These are phyloP conservation scores for Urosaurus nigricauda DNA, from an alignment of 2,797 vertebrate species.

Conservation along the genomic window DNA sequence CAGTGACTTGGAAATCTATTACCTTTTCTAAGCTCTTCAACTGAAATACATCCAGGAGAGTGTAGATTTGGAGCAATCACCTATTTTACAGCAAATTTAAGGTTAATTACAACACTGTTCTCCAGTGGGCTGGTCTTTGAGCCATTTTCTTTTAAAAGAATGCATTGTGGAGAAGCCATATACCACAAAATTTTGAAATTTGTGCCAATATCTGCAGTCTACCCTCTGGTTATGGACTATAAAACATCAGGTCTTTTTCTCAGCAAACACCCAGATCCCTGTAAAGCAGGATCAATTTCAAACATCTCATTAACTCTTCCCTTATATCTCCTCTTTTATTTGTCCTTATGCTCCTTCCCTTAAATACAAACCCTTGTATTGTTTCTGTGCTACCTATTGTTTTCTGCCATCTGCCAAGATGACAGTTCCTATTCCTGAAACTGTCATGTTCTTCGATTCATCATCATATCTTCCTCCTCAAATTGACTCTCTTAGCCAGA, in stretches of 20 bases:
- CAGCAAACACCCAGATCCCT: not conserved
- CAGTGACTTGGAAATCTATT: not conserved
- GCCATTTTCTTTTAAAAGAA: too few relatives aligned
- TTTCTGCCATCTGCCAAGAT: not conserved
- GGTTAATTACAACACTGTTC: not conserved
- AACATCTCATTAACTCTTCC: not conserved
- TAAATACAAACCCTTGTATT: not conserved
- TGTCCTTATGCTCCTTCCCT: not conserved
- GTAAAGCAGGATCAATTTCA: not conserved
- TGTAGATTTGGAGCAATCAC: not conserved
- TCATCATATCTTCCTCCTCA: not conserved
- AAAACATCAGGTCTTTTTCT: not conserved
- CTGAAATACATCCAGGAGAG: not conserved
- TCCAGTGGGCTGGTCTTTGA: not conserved
- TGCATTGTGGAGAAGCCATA: not conserved
- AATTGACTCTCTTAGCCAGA: not conserved
- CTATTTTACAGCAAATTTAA: not conserved
- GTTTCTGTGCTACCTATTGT: not conserved
- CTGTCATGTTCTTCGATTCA: not conserved
- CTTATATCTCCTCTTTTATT: not conserved
- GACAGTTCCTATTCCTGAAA: not conserved
- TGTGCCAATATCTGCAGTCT: not conserved
- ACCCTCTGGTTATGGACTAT: not conserved
- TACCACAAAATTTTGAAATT: not conserved
- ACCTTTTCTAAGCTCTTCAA: not conserved